Base-by-base conservation (phyloP, 2,888 invertebrate species). In the Dyspetes luteomarginatus region DNA sequence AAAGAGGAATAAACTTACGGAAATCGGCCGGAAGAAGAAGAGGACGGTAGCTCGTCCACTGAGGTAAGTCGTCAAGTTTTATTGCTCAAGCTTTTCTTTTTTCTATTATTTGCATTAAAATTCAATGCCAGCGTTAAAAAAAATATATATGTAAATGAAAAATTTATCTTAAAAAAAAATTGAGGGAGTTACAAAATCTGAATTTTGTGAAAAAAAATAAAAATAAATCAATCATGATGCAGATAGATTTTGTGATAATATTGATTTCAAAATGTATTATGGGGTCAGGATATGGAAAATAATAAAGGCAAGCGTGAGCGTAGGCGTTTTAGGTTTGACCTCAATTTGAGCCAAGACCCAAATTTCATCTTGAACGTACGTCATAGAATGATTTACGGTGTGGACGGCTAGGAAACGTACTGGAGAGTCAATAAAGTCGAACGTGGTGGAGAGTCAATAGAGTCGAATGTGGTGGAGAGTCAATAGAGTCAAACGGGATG, bases 61-160 rank as follows among this genome's bases (percentile, higher is more conserved):
- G n/a, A 73, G 72, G 72, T 73, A 52, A 52, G 24, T 48, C 17
- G 4, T 48, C 36, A 3, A n/a, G n/a, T n/a, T n/a, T n/a, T 36
- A 36, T 36, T 12, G 12, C 2, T 36, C 9, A 12, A 2, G 36
- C 12, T 12, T 36, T 36, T 12, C 36, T 12, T 36, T 36, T 0
- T 36, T 12, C 36, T 36, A 12, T 36, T 7, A 7, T 36, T 2
- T 3, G 12, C 7, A 36, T 36, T 12, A 36, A 36, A 36, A 36
- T 0, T 36, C 3, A 36, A n/a, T n/a, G n/a, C n/a, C n/a, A n/a
- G n/a, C n/a, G n/a, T 9, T 36, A 12, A 36, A 7, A 9, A 1
- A 36, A 3, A 1, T 12, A 36, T 3, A 36, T 5, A 36, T n/a
- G n/a, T n/a, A n/a, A n/a, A n/a, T n/a, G n/a, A n/a, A n/a, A n/a